Evolutionary conservation across 2,113 vertebrate genomes (phyloP).

Genomic region (Carlito syrichta): DNA sequence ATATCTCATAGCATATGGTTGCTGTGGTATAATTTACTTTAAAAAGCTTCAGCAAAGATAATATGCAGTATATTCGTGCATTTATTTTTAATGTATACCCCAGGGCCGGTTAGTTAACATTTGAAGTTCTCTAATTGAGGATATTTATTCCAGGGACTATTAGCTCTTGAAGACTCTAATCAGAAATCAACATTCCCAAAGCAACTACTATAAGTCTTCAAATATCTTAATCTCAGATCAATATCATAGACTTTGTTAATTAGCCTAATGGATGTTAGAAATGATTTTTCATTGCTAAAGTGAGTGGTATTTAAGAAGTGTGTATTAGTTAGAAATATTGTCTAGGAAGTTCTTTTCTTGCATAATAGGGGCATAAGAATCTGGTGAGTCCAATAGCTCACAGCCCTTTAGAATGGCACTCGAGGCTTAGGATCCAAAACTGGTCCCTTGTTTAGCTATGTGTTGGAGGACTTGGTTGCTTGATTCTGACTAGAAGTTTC

Average conservation of each 20-base stretch:
- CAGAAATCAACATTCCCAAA: conserved; percentile 53
- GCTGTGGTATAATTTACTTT: conserved; percentile 12
- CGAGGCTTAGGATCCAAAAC: not conserved
- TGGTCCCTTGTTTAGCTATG: not conserved
- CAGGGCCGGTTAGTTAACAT: conserved; percentile 30
- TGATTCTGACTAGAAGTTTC: conserved; percentile 36
- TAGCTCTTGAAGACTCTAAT: conserved; percentile 45
- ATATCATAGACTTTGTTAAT: conserved; percentile 55
- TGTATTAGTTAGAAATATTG: not conserved
- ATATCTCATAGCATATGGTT: conserved; percentile 22
- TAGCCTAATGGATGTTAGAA: conserved; percentile 49
- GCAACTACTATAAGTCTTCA: conserved; percentile 47
- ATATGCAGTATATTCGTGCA: conserved; percentile 1
- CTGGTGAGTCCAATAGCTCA: not conserved
- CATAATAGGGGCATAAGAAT: not conserved
- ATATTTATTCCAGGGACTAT: conserved; percentile 42
- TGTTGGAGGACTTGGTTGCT: not conserved
- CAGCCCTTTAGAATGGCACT: not conserved
- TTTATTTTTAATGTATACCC: conserved; percentile 37
- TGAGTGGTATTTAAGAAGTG: not conserved
- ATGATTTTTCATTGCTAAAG: conserved; percentile 52
- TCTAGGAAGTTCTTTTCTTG: not conserved
- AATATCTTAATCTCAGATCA: conserved; percentile 57
- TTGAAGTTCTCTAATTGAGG: conserved; percentile 52
- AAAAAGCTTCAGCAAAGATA: conserved; percentile 28